Base-by-base conservation (phyloP, 2,888 invertebrate genomes). In the Scaptomyza reducta region DNA sequence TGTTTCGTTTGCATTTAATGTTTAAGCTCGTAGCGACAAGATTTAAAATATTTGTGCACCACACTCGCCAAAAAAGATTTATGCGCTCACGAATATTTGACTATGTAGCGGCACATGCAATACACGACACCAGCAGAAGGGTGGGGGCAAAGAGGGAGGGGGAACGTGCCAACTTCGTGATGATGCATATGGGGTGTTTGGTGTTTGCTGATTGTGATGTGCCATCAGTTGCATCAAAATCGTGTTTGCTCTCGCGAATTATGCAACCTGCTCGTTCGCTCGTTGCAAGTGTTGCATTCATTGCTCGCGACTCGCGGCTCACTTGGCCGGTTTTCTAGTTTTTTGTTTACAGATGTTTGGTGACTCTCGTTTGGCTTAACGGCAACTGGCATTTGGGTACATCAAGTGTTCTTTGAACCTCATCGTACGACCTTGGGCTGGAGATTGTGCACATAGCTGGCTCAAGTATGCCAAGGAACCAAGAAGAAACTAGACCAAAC, bases 161-260 rank as follows among this genome's bases (percentile, higher is more conserved):
- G 40, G 22, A 51, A 38, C 70, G 13, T 44, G 57, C 66, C 70
- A 55, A 47, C 45, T 50, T 51, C 61, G 73, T 56, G 73, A 61
- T 61, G 68, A 73, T 74, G 73, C 62, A 64, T 65, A 71, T 60
- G 71, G 65, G 55, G 68, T 61, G 58, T 22, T 22, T 22, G n/a
- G 67, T 57, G 63, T 45, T 71, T 51, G 35, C 14, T 57, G 25
- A 22, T 22, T 22, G 22, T 50, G 46, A 40, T 40, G 40, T 10
- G 40, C 22, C 33, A 42, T 45, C 38, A 27, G 27, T 51, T 54
- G 46, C 49, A 33, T 47, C 11, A 25, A 59, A 84, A 68, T 85
- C 88, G 86, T 87, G 81, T 82, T 85, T 79, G 86, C 83, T 82
- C 79, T 72, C 65, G 54, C 85, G 63, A 73, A 77, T 82, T 82